Conservation (phyloP, 2,888 invertebrate species). For the Plebejus anna region DNA sequence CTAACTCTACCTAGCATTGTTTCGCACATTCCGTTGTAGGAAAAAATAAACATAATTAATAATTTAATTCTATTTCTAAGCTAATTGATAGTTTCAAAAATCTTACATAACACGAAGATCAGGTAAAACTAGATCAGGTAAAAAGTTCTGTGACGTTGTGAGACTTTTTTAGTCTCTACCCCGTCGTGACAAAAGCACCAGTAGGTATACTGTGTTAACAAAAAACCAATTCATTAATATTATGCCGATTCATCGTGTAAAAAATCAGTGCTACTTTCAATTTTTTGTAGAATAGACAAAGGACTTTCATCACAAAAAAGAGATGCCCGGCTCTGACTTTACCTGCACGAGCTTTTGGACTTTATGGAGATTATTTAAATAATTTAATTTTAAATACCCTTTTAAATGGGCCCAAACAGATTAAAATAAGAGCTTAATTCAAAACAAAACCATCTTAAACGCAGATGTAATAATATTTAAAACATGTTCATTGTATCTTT, state of each 20-base stretch:
- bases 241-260: neutral
- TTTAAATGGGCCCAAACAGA: neutral
- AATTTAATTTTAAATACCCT: neutral
- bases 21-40: too few relatives aligned
- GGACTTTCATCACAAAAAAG: neutral
- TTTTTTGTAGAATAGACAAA: neutral
- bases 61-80: too few relatives aligned
- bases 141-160: neutral
- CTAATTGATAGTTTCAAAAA: neutral
- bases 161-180: neutral
- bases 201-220: neutral
- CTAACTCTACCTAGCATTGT: too few relatives aligned
- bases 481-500: neutral
- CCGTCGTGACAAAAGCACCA: neutral
- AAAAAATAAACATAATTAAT: too few relatives aligned
- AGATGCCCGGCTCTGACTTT: neutral
- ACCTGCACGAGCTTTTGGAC: neutral
- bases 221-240: constrained; percentile 2
- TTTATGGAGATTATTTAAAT: neutral
- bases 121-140: neutral
- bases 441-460: neutral
- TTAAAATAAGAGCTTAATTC: neutral
- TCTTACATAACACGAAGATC: neutral
- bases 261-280: neutral
- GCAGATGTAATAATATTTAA: constrained; percentile 4